phyloP scores from a whole-genome alignment of 2,888 invertebrate genomes.

The Resseliella maxima region DNA sequence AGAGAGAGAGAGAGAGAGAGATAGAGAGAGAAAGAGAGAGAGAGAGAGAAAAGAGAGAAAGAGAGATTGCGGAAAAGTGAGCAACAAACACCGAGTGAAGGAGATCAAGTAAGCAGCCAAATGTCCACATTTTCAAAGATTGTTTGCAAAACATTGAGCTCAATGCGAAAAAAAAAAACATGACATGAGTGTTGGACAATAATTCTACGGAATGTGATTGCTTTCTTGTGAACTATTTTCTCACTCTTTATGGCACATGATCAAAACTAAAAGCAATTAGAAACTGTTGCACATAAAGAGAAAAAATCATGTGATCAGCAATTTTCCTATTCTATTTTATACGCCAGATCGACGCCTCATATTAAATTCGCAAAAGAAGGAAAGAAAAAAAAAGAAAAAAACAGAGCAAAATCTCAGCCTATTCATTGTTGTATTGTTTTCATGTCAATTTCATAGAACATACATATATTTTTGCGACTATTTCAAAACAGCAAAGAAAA shows the following conservation, averaged over 20 bases:
- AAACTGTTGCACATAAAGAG: background rate
- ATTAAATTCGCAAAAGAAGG: too few species aligned
- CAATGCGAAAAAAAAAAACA: background rate
- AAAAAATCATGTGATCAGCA: background rate
- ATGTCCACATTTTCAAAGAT: too few species aligned
- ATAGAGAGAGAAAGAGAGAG: too few species aligned
- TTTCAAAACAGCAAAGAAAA: background rate
- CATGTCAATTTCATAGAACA: conserved; percentile 28
- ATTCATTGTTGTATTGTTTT: background rate
- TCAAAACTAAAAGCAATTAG: background rate
- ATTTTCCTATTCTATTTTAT: background rate
- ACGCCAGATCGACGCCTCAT: background rate
- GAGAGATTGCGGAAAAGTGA: too few species aligned
- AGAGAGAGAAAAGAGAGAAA: too few species aligned
- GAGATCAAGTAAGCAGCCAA: too few species aligned
- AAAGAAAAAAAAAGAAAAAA: too few species aligned
- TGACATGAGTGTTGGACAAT: background rate
- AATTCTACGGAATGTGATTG: background rate
- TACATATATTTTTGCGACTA: background rate
- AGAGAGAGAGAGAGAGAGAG: too few species aligned
- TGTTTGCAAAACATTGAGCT: too few species aligned
- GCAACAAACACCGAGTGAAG: too few species aligned
- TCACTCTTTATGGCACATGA: background rate
- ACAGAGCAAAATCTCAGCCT: background rate
- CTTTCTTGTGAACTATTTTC: conserved; percentile 4